phyloP scores from a whole-genome alignment of 2,888 invertebrate species.

The Metellina segmentata region DNA sequence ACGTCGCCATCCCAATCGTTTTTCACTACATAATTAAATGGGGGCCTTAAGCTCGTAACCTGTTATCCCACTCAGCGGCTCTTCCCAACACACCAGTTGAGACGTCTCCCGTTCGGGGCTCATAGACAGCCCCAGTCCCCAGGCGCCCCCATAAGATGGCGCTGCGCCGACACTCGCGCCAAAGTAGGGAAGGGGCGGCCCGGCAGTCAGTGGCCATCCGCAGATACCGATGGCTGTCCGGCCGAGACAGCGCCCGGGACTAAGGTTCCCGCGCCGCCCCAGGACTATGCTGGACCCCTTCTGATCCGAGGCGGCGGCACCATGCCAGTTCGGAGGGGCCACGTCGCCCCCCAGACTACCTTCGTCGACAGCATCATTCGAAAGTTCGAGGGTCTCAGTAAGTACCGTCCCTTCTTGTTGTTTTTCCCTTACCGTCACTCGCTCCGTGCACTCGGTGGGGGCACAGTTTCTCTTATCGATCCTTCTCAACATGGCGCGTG shows the following conservation, averaged over 20 bases:
- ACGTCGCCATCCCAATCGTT: too few species aligned
- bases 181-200: conserved; percentile 34
- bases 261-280: conserved; percentile 64
- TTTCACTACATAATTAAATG: too few species aligned
- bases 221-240: conserved; percentile 69
- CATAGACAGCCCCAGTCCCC: conserved; percentile 20
- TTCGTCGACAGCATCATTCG: conserved; percentile 91
- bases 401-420: conserved; percentile 81
- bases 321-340: conserved; percentile 89
- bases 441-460: background rate
- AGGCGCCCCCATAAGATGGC: conserved; percentile 49
- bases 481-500: conserved; percentile 63
- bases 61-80: background rate
- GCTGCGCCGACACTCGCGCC: conserved; percentile 33
- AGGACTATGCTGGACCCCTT: conserved; percentile 69
- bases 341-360: conserved; percentile 90
- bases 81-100: background rate
- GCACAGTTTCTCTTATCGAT: conserved; percentile 57
- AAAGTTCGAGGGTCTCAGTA: conserved; percentile 91
- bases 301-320: conserved; percentile 78
- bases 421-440: background rate
- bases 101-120: background rate
- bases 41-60: background rate
- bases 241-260: conserved; percentile 68
- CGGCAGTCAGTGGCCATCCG: conserved; percentile 57